Conservation (phyloP, 2,888 invertebrate species). For the Eupithecia exiguata region DNA sequence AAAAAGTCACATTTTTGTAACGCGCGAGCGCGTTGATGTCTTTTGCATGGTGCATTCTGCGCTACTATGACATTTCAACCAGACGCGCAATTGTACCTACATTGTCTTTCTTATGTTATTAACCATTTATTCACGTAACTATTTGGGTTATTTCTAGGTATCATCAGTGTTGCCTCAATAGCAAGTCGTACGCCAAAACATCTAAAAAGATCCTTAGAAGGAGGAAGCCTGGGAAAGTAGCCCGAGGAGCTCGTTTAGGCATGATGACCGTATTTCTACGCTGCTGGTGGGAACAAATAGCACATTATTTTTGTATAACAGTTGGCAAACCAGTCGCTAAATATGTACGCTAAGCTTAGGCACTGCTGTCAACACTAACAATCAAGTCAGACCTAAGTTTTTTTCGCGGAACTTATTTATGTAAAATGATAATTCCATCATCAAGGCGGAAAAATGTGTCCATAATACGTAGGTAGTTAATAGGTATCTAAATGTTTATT, state of each 20-base stretch:
- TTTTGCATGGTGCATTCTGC: slow-evolving; percentile 50
- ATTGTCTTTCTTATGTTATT: neutral
- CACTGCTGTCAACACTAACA: neutral
- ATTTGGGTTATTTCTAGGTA: neutral
- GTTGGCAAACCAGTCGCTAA: slow-evolving; percentile 31
- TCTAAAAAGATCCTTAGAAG: slow-evolving; percentile 49
- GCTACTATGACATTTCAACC: neutral
- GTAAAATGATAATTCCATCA: neutral
- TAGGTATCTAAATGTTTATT: too few species aligned
- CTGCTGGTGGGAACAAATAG: slow-evolving; percentile 51
- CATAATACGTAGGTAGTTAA: neutral
- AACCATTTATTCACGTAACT: neutral
- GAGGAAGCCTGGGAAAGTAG: slow-evolving; percentile 67
- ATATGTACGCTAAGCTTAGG: slow-evolving; percentile 17
- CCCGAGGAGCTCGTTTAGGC: slow-evolving; percentile 61
- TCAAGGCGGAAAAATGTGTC: neutral
- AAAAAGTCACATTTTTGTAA: slow-evolving; percentile 5
- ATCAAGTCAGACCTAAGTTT: neutral
- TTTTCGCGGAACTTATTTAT: neutral
- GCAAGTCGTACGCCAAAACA: slow-evolving; percentile 34
- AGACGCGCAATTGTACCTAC: neutral
- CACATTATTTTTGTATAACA: slow-evolving; percentile 37
- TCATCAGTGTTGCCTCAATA: neutral
- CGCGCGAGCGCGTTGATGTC: slow-evolving; percentile 72
- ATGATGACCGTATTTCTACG: slow-evolving; percentile 47